These are phyloP conservation scores for Araneus ventricosus DNA, from an alignment of 1,140 invertebrate species.

Conservation along the genomic window DNA sequence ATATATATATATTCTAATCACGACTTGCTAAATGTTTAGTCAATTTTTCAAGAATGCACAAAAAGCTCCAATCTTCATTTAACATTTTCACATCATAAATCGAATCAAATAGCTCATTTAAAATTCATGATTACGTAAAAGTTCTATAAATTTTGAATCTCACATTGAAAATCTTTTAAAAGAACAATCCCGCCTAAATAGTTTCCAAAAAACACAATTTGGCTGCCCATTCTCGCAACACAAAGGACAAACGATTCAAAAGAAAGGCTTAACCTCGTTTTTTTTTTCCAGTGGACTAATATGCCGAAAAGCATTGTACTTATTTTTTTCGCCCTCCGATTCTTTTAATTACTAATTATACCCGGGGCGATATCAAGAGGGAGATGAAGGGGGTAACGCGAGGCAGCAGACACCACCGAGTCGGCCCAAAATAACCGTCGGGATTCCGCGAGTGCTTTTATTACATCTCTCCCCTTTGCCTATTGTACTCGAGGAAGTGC, in stretches of 20 bases:
- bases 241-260: neutral
- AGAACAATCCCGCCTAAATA: no score
- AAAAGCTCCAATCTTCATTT: no score
- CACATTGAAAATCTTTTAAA: no score
- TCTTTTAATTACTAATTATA: slow-evolving; percentile 35
- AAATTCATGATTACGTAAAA: no score
- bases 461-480: neutral
- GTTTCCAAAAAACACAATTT: no score
- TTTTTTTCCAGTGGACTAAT: neutral
- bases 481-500: slow-evolving; percentile 8
- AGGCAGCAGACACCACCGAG: slow-evolving; percentile 9
- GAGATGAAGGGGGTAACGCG: neutral
- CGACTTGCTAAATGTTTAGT: no score
- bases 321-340: neutral
- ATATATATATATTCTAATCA: no score
- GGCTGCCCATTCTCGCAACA: neutral
- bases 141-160: no score
- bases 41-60: no score
- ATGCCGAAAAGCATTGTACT: neutral
- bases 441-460: slow-evolving; percentile 32
- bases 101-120: no score
- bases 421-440: slow-evolving; percentile 24
- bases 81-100: no score
- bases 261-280: neutral
- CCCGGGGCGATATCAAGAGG: neutral